Percentiles rank a stretch among this genome's conserved stretches.
Evolutionary conservation across 2,888 invertebrate species (phyloP).

Genomic region (Euplagia quadripunctaria): DNA sequence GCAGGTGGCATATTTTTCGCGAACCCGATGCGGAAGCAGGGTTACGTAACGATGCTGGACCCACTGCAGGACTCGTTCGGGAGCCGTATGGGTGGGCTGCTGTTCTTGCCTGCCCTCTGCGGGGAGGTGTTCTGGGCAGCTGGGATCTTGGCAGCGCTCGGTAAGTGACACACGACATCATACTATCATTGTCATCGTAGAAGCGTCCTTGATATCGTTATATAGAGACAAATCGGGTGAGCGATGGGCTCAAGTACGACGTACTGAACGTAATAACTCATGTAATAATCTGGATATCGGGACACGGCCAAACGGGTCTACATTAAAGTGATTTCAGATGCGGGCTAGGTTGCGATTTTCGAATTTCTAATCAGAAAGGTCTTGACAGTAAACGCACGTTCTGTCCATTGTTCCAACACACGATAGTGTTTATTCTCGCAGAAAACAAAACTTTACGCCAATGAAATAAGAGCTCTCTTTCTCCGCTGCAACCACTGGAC

Average conservation of each 20-base stretch:
- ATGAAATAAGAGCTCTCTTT: too few relatives aligned
- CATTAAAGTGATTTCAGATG: too few relatives aligned
- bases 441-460: too few relatives aligned
- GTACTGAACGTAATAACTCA: too few relatives aligned
- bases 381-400: not conserved
- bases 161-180: slow-evolving; percentile 76
- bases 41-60: slow-evolving; percentile 99
- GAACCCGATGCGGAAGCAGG: slow-evolving; percentile 98
- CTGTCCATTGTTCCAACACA: too few relatives aligned
- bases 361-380: not conserved
- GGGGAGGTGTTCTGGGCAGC: slow-evolving; percentile 99
- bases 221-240: not conserved
- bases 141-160: slow-evolving; percentile 98
- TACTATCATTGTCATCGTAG: not conserved
- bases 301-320: too few relatives aligned
- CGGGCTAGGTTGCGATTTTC: too few relatives aligned
- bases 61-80: slow-evolving; percentile 99
- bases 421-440: too few relatives aligned
- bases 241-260: not conserved
- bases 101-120: slow-evolving; percentile 98
- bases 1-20: slow-evolving; percentile 99
- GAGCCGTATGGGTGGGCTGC: slow-evolving; percentile 98
- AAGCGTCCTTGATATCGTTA: not conserved
- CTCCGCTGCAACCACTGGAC: too few relatives aligned
- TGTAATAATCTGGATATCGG: too few relatives aligned